Evolutionary conservation across 2,888 invertebrate species (phyloP), one percentile per base, ranked within the genome.

Genomic region (Sminthurides aquaticus): DNA sequence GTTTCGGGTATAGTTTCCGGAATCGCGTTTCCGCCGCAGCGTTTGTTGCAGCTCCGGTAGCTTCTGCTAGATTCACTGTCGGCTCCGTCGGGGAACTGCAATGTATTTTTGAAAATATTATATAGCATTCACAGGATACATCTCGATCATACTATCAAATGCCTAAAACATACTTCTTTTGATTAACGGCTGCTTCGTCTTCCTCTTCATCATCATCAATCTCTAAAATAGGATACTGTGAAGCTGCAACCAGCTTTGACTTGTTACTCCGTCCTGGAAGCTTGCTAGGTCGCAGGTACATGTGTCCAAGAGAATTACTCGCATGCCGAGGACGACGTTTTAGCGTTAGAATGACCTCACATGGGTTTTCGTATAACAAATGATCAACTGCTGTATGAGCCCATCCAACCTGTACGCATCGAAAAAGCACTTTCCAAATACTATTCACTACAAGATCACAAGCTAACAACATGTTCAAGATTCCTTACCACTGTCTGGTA

Each of bases 351-450:
- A 89, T 83, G 58, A 91, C 86, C 78, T 91, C 90, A n/a, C 88
- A 86, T 20, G 88, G 85, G 67, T 87, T 87, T 76, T 90, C 89
- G 74, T 86, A 85, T 66, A 88, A 82, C 63, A 87, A 81, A 68
- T 87, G 83, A 74, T 89, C 81, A 27, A 91, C 86, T 71, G 88
- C 88, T 76, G 88, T 87, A 63, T 87, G 82, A 75, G 88, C 87
- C 91, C 91, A 92, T 1, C 90, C 91, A 68, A 91, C 85, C 86
- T 87, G 71, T 25, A 77, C n/a, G n/a, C n/a, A n/a, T n/a, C n/a
- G n/a, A n/a, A n/a, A n/a, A n/a, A n/a, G n/a, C 76, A 59, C 67
- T 71, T 43, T 43, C 24, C 64, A 29, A 63, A 49, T 56, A 25
- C 52, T 20, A 49, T 26, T 49, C 34, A 27, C 29, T 49, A 60